phyloP scores from a whole-genome alignment of 2,113 vertebrate species.

The Thalassarche chlororhynchos region DNA sequence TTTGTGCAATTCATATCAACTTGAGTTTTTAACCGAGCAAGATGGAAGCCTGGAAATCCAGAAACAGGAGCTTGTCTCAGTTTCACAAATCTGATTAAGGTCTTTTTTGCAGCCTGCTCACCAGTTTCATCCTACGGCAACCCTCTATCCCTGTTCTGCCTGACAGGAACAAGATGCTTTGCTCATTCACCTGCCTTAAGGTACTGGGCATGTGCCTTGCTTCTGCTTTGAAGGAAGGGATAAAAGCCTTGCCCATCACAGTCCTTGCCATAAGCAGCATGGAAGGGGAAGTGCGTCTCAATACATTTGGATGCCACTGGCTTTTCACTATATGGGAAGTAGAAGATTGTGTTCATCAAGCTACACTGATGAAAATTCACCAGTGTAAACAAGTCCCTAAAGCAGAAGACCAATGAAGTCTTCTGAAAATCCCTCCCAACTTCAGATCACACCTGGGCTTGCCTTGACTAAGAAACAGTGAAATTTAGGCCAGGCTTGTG shows the following conservation, averaged over 20 bases:
- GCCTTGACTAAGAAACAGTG: neutral
- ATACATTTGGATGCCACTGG: neutral
- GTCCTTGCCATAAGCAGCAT: neutral
- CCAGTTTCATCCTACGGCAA: neutral
- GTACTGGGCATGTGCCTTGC: neutral
- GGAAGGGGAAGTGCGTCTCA: neutral
- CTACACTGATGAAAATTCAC: neutral
- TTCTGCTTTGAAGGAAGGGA: neutral
- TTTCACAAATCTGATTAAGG: neutral
- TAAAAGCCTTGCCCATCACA: neutral
- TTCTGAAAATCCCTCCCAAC: neutral
- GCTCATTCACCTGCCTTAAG: neutral
- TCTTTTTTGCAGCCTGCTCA: neutral
- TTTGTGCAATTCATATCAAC: neutral
- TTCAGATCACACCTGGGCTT: neutral
- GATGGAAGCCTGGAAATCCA: neutral
- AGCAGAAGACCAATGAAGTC: neutral
- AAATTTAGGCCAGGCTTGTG: neutral
- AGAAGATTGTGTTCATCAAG: neutral
- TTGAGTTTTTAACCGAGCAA: neutral
- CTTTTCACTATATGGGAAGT: neutral
- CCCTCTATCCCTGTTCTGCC: neutral
- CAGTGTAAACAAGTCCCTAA: neutral
- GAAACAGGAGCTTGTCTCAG: neutral
- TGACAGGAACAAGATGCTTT: neutral